Evolutionary conservation across 1,140 invertebrate genomes (phyloP), one percentile per base, ranked within the genome.

Genomic region (Anthonomus grandis): DNA sequence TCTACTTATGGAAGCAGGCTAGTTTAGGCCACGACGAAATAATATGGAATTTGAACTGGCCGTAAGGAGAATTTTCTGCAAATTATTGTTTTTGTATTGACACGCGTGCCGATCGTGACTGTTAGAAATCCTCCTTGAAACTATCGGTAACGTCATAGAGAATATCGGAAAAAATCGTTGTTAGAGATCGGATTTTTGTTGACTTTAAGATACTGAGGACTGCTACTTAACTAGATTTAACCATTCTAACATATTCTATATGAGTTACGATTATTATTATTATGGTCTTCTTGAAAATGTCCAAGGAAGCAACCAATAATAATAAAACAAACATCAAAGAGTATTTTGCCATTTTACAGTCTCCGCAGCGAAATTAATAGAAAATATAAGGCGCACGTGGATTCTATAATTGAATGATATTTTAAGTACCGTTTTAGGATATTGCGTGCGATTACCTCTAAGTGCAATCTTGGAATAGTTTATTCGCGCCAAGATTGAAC

Each of bases 11-110:
- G 50, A 13, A 44, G 38, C 38, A 44, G 38, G 50, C 17, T 27
- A 24, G 39, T 27, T 53, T 53, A n/a, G 24, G 21, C 50, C 50
- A 22, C 39, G 19, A 8, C 38, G 15, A 46, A 46, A 54, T 54
- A 15, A 22, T 54, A 54, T 54, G 38, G 42, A 54, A 54, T 54
- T 54, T 54, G 25, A 23, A 12, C 13, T 9, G 18, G 27, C 52
- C 42, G 24, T 3, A 15, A 42, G 52, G 42, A 15, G 36, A 36
- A 37, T 54, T 54, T 46, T 46, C 15, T 46, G 52, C 21, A 54
- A 54, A 54, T 54, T 54, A 54, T 54, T 38, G 52, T 46, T 45
- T 19, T 54, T 46, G 42, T 18, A 21, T 54, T 54, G 52, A 54
- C 52, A 54, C 52, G 52, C 52, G 52, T 54, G 41, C 10, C 9